Evolutionary conservation across 2,797 vertebrate species (phyloP).

Genomic region (Valencia hispanica): DNA sequence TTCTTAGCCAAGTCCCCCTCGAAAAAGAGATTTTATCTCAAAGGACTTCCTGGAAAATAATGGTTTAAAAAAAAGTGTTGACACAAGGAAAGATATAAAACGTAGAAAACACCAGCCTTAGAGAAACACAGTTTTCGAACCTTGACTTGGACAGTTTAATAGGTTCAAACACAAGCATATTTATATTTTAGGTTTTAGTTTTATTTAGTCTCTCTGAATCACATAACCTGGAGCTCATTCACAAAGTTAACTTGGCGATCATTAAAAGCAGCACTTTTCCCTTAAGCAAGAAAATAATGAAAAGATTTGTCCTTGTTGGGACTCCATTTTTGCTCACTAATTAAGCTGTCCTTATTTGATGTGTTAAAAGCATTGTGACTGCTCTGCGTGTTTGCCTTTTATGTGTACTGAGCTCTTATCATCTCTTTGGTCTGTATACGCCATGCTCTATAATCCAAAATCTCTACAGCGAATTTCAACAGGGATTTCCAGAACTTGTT

Average conservation of each 20-base stretch:
- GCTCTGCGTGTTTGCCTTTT: neutral
- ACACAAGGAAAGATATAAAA: neutral
- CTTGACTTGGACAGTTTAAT: neutral
- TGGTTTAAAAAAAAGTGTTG: too few species aligned
- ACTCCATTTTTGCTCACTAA: neutral
- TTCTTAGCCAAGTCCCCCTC: too few species aligned
- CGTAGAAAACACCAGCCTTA: neutral
- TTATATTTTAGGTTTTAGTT: neutral
- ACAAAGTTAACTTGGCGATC: neutral
- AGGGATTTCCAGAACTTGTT: constrained; percentile 52
- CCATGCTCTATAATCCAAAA: constrained; percentile 47
- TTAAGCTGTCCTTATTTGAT: constrained; percentile 9
- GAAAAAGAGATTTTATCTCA: too few species aligned
- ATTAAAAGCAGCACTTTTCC: neutral
- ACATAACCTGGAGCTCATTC: neutral
- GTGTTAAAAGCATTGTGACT: neutral
- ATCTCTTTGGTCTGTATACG: constrained; percentile 18
- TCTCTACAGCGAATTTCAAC: constrained; percentile 28
- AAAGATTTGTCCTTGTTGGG: constrained; percentile 6
- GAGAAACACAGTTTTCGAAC: neutral
- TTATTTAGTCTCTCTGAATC: neutral
- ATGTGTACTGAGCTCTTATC: constrained; percentile 6
- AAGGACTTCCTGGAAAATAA: too few species aligned
- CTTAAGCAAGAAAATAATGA: neutral
- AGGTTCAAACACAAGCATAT: neutral